Conservation (phyloP, 2,113 vertebrate genomes). For the Pseudopodoces humilis region DNA sequence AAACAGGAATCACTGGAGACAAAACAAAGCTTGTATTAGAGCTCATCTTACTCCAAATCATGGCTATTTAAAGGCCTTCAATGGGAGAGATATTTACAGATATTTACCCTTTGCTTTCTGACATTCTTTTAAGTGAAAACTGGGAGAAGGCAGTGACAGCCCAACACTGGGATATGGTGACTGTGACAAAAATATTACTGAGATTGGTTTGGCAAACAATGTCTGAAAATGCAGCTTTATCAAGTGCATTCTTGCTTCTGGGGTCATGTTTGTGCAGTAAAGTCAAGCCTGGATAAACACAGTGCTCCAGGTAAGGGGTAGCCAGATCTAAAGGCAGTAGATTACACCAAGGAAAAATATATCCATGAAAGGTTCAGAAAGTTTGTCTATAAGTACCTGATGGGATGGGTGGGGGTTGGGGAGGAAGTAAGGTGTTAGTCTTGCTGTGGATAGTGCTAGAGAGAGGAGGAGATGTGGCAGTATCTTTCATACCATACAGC, state of each 20-base stretch:
- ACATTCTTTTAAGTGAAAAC: not conserved
- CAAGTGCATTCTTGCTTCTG: not conserved
- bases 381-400: slow-evolving; percentile 85
- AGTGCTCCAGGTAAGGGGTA: not conserved
- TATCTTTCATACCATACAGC: slow-evolving; percentile 98
- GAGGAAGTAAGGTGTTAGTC: slow-evolving; percentile 94
- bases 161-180: not conserved
- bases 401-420: slow-evolving; percentile 92
- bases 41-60: not conserved
- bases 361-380: slow-evolving; percentile 17
- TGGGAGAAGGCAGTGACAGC: not conserved
- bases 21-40: not conserved
- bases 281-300: not conserved
- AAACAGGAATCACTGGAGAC: not conserved
- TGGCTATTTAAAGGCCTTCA: not conserved
- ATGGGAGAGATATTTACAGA: not conserved
- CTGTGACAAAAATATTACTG: not conserved
- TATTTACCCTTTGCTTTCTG: not conserved
- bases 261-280: not conserved
- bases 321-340: slow-evolving; percentile 40
- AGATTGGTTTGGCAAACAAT: not conserved
- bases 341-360: not conserved
- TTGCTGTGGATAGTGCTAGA: slow-evolving; percentile 85
- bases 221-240: not conserved
- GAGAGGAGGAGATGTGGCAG: slow-evolving; percentile 77